phyloP scores from a whole-genome alignment of 2,888 invertebrate genomes.

The Drosophila diplacantha region DNA sequence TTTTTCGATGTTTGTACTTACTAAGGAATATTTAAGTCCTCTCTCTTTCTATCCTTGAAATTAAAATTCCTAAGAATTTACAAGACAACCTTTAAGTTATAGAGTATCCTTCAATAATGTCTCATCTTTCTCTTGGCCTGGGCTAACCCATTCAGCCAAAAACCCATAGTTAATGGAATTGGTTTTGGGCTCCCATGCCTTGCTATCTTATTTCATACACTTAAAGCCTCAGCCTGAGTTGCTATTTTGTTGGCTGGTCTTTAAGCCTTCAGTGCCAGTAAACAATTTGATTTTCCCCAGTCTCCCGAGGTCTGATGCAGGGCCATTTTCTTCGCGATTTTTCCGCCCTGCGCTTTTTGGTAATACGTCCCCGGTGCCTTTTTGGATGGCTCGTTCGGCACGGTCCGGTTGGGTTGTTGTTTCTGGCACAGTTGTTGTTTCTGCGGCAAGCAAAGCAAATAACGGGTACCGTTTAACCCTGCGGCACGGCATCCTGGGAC shows the following conservation, averaged over 20 bases:
- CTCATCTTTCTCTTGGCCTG: background rate
- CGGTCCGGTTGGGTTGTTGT: conserved; percentile 29
- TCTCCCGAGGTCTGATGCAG: conserved; percentile 14
- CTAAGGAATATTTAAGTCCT: no score
- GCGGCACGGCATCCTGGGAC: conserved; percentile 28
- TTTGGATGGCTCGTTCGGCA: conserved; percentile 19
- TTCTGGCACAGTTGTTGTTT: conserved; percentile 36
- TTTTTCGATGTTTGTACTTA: background rate
- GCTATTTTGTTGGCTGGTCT: background rate
- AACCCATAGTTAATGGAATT: conserved; percentile 10
- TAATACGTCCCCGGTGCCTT: conserved; percentile 37
- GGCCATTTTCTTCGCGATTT: conserved; percentile 30
- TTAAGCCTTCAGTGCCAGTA: conserved; percentile 7
- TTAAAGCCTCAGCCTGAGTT: background rate
- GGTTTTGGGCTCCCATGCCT: background rate
- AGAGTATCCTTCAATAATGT: background rate
- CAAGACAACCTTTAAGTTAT: background rate
- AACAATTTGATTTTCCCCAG: conserved; percentile 25
- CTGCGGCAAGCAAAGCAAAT: conserved; percentile 56
- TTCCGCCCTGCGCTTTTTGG: conserved; percentile 20
- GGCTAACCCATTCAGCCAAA: background rate
- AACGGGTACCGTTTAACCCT: conserved; percentile 53
- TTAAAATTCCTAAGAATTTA: background rate
- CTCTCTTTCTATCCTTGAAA: no score
- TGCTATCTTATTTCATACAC: conserved; percentile 4